Conservation (phyloP, 2,888 invertebrate species). For the Theodoxus fluviatilis region DNA sequence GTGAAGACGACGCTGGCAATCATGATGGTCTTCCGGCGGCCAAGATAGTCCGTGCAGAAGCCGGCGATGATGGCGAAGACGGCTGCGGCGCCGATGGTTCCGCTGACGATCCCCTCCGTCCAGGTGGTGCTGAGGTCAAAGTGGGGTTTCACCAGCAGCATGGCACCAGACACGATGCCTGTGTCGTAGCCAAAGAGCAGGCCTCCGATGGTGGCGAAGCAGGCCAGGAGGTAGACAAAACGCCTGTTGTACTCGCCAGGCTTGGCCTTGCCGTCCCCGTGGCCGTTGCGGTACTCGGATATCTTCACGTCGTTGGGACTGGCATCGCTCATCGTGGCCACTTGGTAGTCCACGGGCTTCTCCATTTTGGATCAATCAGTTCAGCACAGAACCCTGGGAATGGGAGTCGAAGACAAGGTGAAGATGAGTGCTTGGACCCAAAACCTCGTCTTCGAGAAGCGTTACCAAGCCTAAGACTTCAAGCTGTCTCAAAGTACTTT, state of each 20-base stretch:
- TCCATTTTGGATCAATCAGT: no score
- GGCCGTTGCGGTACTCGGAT: no score
- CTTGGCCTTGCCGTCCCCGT: constrained; percentile 26
- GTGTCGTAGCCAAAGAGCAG: constrained; percentile 68
- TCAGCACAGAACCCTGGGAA: no score
- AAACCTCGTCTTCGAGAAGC: no score
- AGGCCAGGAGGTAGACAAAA: constrained; percentile 52
- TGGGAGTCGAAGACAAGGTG: no score
- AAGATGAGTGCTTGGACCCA: no score
- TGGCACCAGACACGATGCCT: constrained; percentile 69
- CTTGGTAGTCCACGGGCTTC: no score
- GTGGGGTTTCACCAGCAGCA: constrained; percentile 62
- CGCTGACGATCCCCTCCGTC: constrained; percentile 68
- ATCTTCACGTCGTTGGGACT: no score
- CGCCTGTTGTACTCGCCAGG: neutral
- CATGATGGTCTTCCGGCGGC: constrained; percentile 68
- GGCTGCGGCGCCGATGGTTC: constrained; percentile 67
- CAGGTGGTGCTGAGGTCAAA: constrained; percentile 63
- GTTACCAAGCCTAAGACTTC: no score
- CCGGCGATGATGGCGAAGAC: constrained; percentile 66
- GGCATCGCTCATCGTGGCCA: no score
- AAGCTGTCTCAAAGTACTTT: no score
- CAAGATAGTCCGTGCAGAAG: constrained; percentile 66
- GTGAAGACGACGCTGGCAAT: constrained; percentile 67
- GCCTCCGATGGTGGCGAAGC: constrained; percentile 65